phyloP scores from a whole-genome alignment of 37 sponge, comb jelly and placozoan species.

The Haliclona indistincta region DNA sequence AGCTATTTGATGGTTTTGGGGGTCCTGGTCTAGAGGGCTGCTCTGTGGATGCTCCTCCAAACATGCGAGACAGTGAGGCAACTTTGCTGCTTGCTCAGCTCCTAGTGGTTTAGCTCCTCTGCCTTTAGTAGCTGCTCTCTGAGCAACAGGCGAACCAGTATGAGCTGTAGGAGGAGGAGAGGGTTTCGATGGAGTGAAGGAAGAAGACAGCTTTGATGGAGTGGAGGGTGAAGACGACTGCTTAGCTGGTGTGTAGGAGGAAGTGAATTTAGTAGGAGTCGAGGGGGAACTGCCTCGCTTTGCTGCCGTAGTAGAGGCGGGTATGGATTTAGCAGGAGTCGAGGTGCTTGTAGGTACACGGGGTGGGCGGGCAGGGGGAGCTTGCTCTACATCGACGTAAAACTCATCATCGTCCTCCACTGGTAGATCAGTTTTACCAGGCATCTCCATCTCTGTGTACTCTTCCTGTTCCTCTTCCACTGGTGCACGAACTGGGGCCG shows the following conservation, averaged over 20 bases:
- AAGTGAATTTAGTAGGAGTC: background rate
- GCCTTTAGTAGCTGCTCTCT: background rate
- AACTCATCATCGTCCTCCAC: slow-evolving; percentile 19
- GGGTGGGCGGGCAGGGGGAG: background rate
- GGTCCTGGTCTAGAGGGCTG: background rate
- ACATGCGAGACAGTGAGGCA: slow-evolving; percentile 25
- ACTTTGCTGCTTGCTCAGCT: background rate
- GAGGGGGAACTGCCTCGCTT: background rate
- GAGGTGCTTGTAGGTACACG: background rate
- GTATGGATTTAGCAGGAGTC: background rate
- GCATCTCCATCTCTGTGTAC: slow-evolving; percentile 31
- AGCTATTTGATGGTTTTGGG: too few species aligned
- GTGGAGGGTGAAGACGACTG: background rate
- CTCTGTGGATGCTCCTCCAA: slow-evolving; percentile 3
- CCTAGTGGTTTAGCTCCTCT: background rate
- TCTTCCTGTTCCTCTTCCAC: slow-evolving; percentile 18
- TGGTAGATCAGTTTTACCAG: background rate
- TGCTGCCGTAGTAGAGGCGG: background rate
- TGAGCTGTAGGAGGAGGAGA: background rate
- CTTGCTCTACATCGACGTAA: slow-evolving; percentile 46
- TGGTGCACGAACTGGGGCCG: too few species aligned
- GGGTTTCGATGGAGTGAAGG: background rate
- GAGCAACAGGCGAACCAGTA: background rate
- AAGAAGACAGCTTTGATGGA: background rate
- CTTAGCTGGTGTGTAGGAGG: slow-evolving; percentile 1